phyloP scores from a whole-genome alignment of 1,140 invertebrate genomes.

The Sminthurides bifidus region DNA sequence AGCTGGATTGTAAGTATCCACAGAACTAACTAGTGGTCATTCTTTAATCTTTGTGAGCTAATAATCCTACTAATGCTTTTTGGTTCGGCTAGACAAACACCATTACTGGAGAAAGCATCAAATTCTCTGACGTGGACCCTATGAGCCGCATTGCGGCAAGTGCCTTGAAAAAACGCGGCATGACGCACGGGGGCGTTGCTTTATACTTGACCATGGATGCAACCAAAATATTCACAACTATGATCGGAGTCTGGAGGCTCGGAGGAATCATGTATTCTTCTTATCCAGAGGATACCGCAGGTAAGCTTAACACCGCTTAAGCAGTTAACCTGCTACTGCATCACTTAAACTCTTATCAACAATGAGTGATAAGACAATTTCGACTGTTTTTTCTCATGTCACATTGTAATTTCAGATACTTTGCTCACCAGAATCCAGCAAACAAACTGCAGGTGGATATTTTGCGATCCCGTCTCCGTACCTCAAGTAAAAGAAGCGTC shows the following conservation, averaged over 20 bases:
- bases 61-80: background rate
- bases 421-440: slow-evolving; percentile 17
- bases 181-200: slow-evolving; percentile 27
- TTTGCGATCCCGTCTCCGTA: slow-evolving; percentile 20
- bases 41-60: background rate
- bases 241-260: slow-evolving; percentile 26
- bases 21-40: background rate
- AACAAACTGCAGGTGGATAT: slow-evolving; percentile 20
- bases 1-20: slow-evolving; percentile 8
- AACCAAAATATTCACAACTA: slow-evolving; percentile 21
- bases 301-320: slow-evolving; percentile 1
- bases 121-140: slow-evolving; percentile 22
- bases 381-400: background rate
- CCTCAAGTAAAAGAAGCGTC: slow-evolving; percentile 13
- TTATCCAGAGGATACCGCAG: slow-evolving; percentile 29
- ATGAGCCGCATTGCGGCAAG: slow-evolving; percentile 22
- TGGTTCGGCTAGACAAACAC: slow-evolving; percentile 14
- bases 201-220: slow-evolving; percentile 27
- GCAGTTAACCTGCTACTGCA: background rate
- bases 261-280: slow-evolving; percentile 25
- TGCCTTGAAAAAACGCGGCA: slow-evolving; percentile 19
- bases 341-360: background rate
- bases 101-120: slow-evolving; percentile 21
- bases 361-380: background rate
- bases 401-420: slow-evolving; percentile 12